phyloP scores from a whole-genome alignment of 35 echinoderm and acorn worm species.

The Ptychodera flava region DNA sequence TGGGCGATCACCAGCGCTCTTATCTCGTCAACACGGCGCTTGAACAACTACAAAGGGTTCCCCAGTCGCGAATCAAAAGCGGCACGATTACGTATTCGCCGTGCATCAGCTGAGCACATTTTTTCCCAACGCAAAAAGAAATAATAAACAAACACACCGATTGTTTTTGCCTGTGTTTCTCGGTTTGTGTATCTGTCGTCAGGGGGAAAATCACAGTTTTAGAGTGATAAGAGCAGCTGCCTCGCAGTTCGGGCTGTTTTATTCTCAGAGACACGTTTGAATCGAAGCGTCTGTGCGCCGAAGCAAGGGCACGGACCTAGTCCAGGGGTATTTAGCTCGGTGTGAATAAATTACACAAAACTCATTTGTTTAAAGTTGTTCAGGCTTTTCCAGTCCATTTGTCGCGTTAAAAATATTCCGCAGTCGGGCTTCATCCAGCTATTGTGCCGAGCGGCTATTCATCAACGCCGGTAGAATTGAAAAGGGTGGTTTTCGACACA shows the following conservation, averaged over 20 bases:
- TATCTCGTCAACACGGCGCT: too few species aligned
- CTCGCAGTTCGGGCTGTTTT: not conserved
- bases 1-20: too few species aligned
- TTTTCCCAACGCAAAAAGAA: too few species aligned
- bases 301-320: not conserved
- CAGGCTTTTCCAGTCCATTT: not conserved
- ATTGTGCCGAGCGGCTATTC: not conserved
- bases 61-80: too few species aligned
- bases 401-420: not conserved
- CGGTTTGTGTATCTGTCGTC: too few species aligned
- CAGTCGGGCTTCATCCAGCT: not conserved
- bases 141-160: too few species aligned
- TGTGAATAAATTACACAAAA: not conserved
- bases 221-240: not conserved
- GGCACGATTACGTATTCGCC: too few species aligned
- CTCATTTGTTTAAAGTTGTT: constrained; percentile 2
- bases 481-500: not conserved
- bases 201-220: too few species aligned
- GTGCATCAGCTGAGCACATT: too few species aligned
- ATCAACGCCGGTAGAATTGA: not conserved
- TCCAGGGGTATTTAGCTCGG: not conserved
- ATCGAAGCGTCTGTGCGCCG: not conserved
- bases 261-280: not conserved
- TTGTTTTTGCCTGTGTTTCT: too few species aligned
- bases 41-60: too few species aligned